Evolutionary conservation across 1,140 invertebrate species (phyloP).

Genomic region (Nebria ingens): DNA sequence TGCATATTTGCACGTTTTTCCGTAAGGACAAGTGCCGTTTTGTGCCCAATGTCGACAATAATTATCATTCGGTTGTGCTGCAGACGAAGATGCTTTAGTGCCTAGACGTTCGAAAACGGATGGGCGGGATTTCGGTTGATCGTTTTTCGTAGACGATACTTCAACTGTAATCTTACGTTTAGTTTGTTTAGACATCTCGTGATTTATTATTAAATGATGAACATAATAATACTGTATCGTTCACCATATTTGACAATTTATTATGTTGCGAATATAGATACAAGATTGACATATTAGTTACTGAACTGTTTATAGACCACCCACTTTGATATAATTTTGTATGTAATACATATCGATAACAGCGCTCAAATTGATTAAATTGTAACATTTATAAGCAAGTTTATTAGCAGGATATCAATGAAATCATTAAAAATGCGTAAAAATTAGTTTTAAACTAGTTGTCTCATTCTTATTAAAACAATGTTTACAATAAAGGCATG

Average conservation of each 20-base stretch:
- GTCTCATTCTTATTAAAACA: too few species aligned
- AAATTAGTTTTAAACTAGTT: too few species aligned
- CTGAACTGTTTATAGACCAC: not conserved
- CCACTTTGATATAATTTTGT: too few species aligned
- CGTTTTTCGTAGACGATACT: constrained; percentile 52
- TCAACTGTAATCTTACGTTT: constrained; percentile 68
- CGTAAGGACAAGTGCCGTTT: constrained; percentile 62
- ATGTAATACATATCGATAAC: too few species aligned
- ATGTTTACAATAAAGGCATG: too few species aligned
- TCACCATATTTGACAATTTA: constrained; percentile 5
- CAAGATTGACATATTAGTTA: not conserved
- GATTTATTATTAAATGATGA: not conserved
- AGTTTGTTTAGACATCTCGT: constrained; percentile 64
- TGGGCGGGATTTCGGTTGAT: constrained; percentile 46
- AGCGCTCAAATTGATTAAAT: too few species aligned
- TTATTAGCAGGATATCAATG: too few species aligned
- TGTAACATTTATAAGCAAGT: too few species aligned
- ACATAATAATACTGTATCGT: not conserved
- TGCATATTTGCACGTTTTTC: constrained; percentile 64
- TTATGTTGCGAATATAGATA: not conserved
- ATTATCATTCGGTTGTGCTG: constrained; percentile 40
- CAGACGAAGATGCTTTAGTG: constrained; percentile 43
- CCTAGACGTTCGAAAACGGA: constrained; percentile 72
- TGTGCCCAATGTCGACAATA: constrained; percentile 65
- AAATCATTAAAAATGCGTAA: too few species aligned